phyloP scores from a whole-genome alignment of 1,140 invertebrate species.

The Calephelis nemesis region DNA sequence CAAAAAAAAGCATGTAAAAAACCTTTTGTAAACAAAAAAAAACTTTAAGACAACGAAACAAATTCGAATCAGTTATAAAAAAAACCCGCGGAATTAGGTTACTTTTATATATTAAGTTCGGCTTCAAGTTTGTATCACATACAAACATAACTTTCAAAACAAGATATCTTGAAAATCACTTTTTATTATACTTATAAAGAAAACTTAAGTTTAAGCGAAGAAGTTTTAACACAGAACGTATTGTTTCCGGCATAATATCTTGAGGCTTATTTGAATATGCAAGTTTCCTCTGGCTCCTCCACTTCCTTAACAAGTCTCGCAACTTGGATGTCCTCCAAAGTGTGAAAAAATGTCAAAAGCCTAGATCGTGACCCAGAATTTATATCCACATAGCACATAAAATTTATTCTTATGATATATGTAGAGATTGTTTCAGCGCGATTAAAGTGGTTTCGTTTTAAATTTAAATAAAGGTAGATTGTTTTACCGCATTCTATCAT shows the following conservation, averaged over 20 bases:
- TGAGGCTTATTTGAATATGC: slow-evolving; percentile 14
- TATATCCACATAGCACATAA: slow-evolving; percentile 9
- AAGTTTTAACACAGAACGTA: slow-evolving; percentile 15
- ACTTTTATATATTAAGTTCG: too few species aligned
- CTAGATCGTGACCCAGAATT: slow-evolving; percentile 9
- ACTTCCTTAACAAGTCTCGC: slow-evolving; percentile 11
- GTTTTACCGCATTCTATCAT: too few species aligned
- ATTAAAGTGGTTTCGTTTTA: too few species aligned
- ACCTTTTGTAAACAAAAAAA: too few species aligned
- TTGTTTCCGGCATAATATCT: slow-evolving; percentile 14
- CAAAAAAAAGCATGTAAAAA: too few species aligned
- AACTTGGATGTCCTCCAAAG: slow-evolving; percentile 9
- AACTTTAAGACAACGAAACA: too few species aligned
- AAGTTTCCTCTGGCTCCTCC: slow-evolving; percentile 6
- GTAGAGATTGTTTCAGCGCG: background rate
- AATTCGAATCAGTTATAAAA: too few species aligned
- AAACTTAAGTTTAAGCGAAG: slow-evolving; percentile 14
- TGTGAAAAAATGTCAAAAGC: slow-evolving; percentile 17
- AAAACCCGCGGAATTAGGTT: too few species aligned
- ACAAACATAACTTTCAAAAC: background rate
- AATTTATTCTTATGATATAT: background rate
- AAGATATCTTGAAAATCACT: slow-evolving; percentile 5
- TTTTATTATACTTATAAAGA: slow-evolving; percentile 11
- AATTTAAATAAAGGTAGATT: too few species aligned
- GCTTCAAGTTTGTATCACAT: too few species aligned